Conservation (phyloP, 2,113 vertebrate species). For the Machaerirhynchus nigripectus region DNA sequence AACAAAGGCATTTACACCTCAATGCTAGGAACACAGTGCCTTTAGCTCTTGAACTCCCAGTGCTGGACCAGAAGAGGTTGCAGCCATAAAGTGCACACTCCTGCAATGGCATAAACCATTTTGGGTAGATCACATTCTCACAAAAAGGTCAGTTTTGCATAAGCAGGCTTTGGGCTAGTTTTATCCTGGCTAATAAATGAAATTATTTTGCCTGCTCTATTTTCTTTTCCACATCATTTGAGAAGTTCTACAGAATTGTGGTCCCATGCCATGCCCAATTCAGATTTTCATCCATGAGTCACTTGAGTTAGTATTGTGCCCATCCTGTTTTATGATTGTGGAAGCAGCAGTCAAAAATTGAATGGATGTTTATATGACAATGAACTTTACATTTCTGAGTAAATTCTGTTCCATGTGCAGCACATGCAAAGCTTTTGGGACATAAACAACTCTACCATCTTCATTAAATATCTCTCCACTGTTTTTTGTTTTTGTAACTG, state of each 20-base stretch:
- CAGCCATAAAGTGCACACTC: not conserved
- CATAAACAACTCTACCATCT: not conserved
- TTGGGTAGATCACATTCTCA: not conserved
- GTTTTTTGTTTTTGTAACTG: not conserved
- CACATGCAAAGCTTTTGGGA: not conserved
- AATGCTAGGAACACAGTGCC: accelerated
- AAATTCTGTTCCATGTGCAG: not conserved
- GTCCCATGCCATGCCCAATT: accelerated
- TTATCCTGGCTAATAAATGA: not conserved
- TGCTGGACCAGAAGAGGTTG: not conserved
- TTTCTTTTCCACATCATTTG: not conserved
- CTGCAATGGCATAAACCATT: not conserved
- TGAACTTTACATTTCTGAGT: not conserved
- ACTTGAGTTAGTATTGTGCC: not conserved
- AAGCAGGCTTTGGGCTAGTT: not conserved
- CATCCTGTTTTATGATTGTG: not conserved
- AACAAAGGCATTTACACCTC: not conserved
- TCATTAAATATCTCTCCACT: not conserved
- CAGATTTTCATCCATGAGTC: not conserved
- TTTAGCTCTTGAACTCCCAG: not conserved
- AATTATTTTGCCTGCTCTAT: not conserved
- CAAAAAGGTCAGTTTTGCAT: not conserved
- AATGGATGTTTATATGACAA: not conserved
- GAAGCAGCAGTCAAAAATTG: not conserved
- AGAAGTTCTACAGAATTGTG: not conserved